phyloP scores from a whole-genome alignment of 2,888 invertebrate genomes.

The Notodonta ziczac region DNA sequence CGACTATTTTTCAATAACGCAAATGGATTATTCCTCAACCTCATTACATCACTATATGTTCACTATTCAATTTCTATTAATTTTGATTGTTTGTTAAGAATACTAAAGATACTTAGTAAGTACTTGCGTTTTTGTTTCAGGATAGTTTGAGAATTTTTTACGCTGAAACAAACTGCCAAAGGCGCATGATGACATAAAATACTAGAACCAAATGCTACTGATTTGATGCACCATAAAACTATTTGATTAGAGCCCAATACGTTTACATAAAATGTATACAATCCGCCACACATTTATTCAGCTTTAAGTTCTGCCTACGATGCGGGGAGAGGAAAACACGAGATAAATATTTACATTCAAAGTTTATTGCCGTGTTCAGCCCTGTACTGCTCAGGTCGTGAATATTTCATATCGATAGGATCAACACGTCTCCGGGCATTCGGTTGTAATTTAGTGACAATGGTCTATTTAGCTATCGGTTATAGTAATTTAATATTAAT shows the following conservation, averaged over 20 bases:
- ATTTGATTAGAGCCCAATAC: background rate
- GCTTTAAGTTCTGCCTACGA: background rate
- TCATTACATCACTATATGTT: constrained; percentile 39
- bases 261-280: background rate
- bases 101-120: too few species aligned
- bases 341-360: constrained; percentile 20
- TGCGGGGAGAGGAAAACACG: background rate
- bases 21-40: constrained; percentile 59
- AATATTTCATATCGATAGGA: constrained; percentile 35
- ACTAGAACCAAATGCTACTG: background rate
- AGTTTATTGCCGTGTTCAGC: constrained; percentile 7
- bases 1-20: constrained; percentile 74
- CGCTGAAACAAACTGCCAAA: background rate
- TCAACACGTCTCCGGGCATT: constrained; percentile 39
- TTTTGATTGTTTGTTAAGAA: too few species aligned
- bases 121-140: background rate
- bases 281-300: background rate
- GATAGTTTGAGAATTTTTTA: background rate
- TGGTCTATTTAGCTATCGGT: constrained; percentile 32
- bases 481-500: constrained; percentile 23
- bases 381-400: constrained; percentile 14
- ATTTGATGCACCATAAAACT: background rate
- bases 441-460: constrained; percentile 43
- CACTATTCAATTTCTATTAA: background rate
- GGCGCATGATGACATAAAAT: background rate